Base-by-base conservation (phyloP, 2,888 invertebrate genomes). In the Panopea generosa region DNA sequence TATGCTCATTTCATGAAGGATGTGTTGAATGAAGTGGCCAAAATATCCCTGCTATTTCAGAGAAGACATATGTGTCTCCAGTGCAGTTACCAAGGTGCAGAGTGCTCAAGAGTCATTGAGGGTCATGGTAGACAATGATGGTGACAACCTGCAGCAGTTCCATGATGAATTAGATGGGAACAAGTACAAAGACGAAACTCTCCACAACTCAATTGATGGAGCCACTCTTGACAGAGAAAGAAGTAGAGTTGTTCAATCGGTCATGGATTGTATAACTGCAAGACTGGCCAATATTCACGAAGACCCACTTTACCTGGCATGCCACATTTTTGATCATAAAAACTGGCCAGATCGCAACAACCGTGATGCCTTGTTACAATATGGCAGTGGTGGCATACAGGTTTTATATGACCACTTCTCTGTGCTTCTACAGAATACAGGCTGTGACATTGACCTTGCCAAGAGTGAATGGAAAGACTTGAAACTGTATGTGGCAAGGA, bases 291-390 rank as follows among this genome's bases (percentile, higher is more conserved):
- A 49, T 16, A 27, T 67, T 18, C 14, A 20, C 4, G 27, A 9
- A 60, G 60, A 73, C n/a, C 33, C 38, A 43, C 6, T 63, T 11
- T 61, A 45, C 50, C 22, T 40, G 14, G 60, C 55, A 27, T 77
- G 53, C 33, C 26, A 71, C 59, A 49, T 52, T 33, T 75, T 72
- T 50, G 75, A 72, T 45, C 68, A 71, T 11, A 79, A 78, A 22
- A 75, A 79, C 29, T 79, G 75, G 69, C 75, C 75, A 14, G 18
- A 55, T 61, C 20, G 38, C 0, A 55, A 49, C 14, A 33, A 63
- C 14, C 60, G 62, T 29, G 18, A 75, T 14, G 68, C 75, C 20
- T 29, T 79, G 14, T 20, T 68, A n/a, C 56, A 68, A 56, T 71
- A n/a, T n/a, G n/a, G n/a, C n/a, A n/a, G n/a, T n/a, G n/a, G n/a